Conservation (phyloP, 1,140 invertebrate genomes). For the Drosophila pseudoobscura region DNA sequence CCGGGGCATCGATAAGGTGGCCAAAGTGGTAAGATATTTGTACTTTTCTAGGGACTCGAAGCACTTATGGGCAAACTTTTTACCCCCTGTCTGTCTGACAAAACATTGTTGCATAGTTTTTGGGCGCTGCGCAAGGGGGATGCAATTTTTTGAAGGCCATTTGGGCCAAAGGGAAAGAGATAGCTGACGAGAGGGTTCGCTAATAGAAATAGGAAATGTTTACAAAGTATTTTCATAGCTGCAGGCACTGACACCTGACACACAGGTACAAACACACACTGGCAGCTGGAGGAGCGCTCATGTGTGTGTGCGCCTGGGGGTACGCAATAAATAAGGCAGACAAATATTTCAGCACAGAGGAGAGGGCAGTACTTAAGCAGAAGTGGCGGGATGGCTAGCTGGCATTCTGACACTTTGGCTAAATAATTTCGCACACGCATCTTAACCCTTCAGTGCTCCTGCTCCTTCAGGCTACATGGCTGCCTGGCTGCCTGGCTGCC, state of each 20-base stretch:
- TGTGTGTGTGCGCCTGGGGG: conserved; percentile 25
- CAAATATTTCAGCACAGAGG: conserved; percentile 58
- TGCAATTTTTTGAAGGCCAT: conserved; percentile 59
- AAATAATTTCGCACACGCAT: conserved; percentile 77
- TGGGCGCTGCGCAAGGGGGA: conserved; percentile 30
- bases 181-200: conserved; percentile 32
- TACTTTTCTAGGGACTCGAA: conserved; percentile 59
- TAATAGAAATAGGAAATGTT: conserved; percentile 82
- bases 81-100: conserved; percentile 60
- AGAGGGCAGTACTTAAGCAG: conserved; percentile 32
- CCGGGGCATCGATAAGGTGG: conserved; percentile 73
- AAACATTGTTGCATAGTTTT: conserved; percentile 81
- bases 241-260: conserved; percentile 79
- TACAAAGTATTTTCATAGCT: conserved; percentile 83
- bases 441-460: conserved; percentile 59
- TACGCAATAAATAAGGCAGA: conserved; percentile 68
- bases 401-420: conserved; percentile 77
- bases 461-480: conserved; percentile 20
- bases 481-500: conserved; percentile 31
- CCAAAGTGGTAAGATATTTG: conserved; percentile 66
- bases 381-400: conserved; percentile 39
- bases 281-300: neutral
- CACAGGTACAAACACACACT: conserved; percentile 29
- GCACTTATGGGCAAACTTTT: conserved; percentile 76
- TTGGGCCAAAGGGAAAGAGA: neutral